These are phyloP conservation scores for Cricetomys ansorgei DNA, from an alignment of 2,113 vertebrate species.

Conservation along the genomic window DNA sequence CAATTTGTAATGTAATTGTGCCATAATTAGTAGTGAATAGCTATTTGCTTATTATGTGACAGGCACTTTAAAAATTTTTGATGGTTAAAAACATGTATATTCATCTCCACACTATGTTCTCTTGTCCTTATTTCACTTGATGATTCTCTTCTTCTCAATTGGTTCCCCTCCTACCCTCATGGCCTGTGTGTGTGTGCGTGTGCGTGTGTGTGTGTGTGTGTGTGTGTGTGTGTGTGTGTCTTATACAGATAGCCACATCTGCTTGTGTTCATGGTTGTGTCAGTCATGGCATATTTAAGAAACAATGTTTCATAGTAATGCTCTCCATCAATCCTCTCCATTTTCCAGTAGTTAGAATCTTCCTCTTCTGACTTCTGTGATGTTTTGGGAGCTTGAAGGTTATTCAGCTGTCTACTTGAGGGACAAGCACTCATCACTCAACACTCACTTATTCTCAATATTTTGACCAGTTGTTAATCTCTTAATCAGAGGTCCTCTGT, in stretches of 20 bases:
- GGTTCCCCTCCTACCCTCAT: background rate
- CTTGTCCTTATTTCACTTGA: background rate
- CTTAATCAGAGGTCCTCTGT: background rate
- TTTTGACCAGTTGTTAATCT: background rate
- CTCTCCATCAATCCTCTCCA: background rate
- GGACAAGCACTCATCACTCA: background rate
- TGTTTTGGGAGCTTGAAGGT: background rate
- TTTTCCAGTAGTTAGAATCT: background rate
- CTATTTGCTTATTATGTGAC: conserved; percentile 7
- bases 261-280: background rate
- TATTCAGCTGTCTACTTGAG: background rate
- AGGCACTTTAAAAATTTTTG: background rate
- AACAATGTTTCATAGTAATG: background rate
- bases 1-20: conserved; percentile 24
- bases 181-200: background rate
- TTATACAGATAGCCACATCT: background rate
- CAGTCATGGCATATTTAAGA: background rate
- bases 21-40: conserved; percentile 25
- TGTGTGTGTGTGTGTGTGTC: background rate
- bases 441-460: background rate
- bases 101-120: background rate
- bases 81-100: background rate
- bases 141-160: background rate
- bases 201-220: background rate
- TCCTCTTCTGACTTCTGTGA: background rate